phyloP scores from a whole-genome alignment of 2,797 vertebrate species.

The Sebastiscus albofasciatus region DNA sequence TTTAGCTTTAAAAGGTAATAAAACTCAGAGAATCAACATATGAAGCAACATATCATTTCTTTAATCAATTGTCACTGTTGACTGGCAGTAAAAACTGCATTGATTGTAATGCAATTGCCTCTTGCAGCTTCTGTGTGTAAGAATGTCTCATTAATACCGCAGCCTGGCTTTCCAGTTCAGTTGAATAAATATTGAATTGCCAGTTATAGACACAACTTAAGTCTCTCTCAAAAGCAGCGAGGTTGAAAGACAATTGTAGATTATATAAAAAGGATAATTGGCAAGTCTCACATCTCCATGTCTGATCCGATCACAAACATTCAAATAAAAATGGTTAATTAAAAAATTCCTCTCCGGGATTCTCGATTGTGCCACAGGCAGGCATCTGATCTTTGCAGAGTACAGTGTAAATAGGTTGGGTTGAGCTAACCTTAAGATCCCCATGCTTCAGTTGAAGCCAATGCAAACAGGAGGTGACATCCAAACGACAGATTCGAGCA shows the following conservation, averaged over 20 bases:
- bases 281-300: constrained; percentile 54
- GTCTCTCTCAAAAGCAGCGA: constrained; percentile 39
- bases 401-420: constrained; percentile 68
- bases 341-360: constrained; percentile 53
- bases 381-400: constrained; percentile 69
- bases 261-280: constrained; percentile 59
- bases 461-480: constrained; percentile 51
- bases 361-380: constrained; percentile 31
- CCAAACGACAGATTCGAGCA: constrained; percentile 12
- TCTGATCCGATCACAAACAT: constrained; percentile 71
- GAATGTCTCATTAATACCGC: constrained; percentile 61
- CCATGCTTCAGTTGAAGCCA: constrained; percentile 59
- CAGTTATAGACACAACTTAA: constrained; percentile 63
- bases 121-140: constrained; percentile 12
- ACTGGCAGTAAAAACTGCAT: constrained; percentile 24
- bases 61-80: constrained; percentile 17
- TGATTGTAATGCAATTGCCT: constrained; percentile 31
- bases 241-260: constrained; percentile 60
- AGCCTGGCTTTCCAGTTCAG: constrained; percentile 34
- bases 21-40: not conserved
- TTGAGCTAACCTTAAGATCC: constrained; percentile 67
- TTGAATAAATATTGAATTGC: constrained; percentile 69
- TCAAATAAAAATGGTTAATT: constrained; percentile 68
- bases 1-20: not conserved
- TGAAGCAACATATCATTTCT: not conserved